Conservation (phyloP, 2,113 vertebrate genomes). For the Brachypteracias leptosomus region DNA sequence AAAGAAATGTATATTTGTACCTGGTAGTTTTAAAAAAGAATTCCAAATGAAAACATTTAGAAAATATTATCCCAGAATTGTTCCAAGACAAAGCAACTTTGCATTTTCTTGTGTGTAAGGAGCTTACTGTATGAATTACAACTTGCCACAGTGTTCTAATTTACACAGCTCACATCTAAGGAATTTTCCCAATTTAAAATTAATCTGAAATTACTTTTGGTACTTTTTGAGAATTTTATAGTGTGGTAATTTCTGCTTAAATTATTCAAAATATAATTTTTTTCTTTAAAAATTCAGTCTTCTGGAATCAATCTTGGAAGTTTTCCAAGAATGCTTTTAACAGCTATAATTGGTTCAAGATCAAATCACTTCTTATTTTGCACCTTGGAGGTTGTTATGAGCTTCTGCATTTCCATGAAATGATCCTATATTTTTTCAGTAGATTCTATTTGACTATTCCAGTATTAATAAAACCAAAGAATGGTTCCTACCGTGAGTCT, state of each 20-base stretch:
- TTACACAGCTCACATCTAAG: not conserved
- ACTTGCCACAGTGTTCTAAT: not conserved
- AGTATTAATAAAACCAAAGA: constrained; percentile 70
- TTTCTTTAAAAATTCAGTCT: not conserved
- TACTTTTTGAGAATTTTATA: not conserved
- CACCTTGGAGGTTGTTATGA: constrained; percentile 23
- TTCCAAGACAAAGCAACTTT: not conserved
- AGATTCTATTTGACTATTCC: constrained; percentile 60
- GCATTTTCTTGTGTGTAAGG: not conserved
- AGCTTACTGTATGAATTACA: not conserved
- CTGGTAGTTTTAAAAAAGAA: not conserved
- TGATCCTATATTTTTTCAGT: constrained; percentile 49
- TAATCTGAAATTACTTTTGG: not conserved
- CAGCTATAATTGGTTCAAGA: constrained; percentile 31
- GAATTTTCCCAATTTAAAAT: not conserved
- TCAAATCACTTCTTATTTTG: constrained; percentile 50
- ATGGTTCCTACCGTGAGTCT: constrained; percentile 29
- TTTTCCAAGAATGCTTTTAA: not conserved
- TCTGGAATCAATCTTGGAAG: not conserved
- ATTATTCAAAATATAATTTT: not conserved
- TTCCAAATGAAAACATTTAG: not conserved
- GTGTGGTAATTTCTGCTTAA: not conserved
- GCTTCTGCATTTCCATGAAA: constrained; percentile 45
- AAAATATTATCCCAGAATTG: not conserved
- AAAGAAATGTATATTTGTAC: not conserved